A percentile compares a stretch with the other conserved stretches of the same genome.
Evolutionary conservation across 1,140 invertebrate species (phyloP).

Genomic region (Rhizoglyphus robini): DNA sequence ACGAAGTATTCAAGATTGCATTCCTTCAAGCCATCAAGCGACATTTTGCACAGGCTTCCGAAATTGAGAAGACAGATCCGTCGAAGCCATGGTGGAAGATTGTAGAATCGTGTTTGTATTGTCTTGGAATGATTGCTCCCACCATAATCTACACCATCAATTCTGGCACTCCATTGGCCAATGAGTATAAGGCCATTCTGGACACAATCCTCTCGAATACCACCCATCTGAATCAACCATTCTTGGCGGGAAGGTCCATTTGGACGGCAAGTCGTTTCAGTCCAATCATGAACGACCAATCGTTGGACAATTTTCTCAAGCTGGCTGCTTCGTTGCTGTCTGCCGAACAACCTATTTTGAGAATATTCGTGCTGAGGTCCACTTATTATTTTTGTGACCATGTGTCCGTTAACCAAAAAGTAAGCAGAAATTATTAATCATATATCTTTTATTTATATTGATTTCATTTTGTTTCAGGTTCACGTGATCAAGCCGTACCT

Average conservation of each 20-base stretch:
- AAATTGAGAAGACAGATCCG: conserved; percentile 31
- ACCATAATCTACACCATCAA: conserved; percentile 38
- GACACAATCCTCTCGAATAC: conserved; percentile 14
- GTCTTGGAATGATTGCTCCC: conserved; percentile 44
- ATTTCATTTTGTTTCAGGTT: conserved; percentile 28
- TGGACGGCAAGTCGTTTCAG: conserved; percentile 55
- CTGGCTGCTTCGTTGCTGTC: conserved; percentile 45
- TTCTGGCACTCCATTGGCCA: not conserved
- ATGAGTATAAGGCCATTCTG: conserved; percentile 18
- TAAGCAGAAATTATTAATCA: not conserved
- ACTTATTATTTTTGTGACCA: conserved; percentile 42
- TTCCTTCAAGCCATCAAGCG: conserved; percentile 36
- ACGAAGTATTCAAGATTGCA: conserved; percentile 14
- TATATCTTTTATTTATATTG: not conserved
- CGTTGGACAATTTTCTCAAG: conserved; percentile 42
- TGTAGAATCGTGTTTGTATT: conserved; percentile 55
- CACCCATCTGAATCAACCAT: conserved; percentile 33
- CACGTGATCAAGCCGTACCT: conserved; percentile 39
- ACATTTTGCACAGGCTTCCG: conserved; percentile 50
- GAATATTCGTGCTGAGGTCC: conserved; percentile 38
- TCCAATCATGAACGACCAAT: conserved; percentile 42
- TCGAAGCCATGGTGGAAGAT: conserved; percentile 48
- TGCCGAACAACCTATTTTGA: conserved; percentile 31
- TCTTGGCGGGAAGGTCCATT: conserved; percentile 54
- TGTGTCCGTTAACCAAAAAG: conserved; percentile 33